phyloP scores from a whole-genome alignment of 2,888 invertebrate genomes.

The Dione vanillae region DNA sequence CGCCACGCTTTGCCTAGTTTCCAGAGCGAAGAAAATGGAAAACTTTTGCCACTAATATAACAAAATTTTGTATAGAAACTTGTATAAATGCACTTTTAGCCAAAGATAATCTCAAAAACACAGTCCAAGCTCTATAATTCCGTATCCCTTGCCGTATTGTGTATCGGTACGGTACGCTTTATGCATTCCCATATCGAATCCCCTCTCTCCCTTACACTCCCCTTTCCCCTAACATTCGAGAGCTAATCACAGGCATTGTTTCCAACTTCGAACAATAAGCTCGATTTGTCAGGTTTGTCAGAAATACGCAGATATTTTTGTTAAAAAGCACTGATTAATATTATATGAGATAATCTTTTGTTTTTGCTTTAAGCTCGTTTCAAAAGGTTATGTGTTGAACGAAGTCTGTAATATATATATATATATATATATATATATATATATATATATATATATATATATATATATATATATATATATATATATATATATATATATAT shows the following conservation, averaged over 20 bases:
- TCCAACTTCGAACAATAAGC: slow-evolving; percentile 16
- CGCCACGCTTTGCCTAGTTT: no score
- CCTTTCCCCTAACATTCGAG: background rate
- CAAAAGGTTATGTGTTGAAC: background rate
- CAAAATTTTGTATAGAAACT: no score
- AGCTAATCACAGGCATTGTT: slow-evolving; percentile 40
- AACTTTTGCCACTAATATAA: no score
- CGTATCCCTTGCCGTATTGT: slow-evolving; percentile 5
- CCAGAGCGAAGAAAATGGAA: no score
- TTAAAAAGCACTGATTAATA: slow-evolving; percentile 16
- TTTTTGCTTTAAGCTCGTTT: background rate
- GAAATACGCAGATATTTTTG: slow-evolving; percentile 17
- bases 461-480: no score
- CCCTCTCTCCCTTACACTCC: background rate
- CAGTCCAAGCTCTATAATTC: background rate
- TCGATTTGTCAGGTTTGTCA: slow-evolving; percentile 19
- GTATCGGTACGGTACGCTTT: background rate
- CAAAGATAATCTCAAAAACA: no score
- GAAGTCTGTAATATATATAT: background rate
- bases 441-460: no score
- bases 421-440: no score
- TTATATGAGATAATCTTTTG: background rate
- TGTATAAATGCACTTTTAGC: no score
- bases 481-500: no score
- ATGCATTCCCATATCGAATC: slow-evolving; percentile 10